Base-by-base conservation (phyloP, 2,888 invertebrate genomes). In the Synanthedon myopaeformis region DNA sequence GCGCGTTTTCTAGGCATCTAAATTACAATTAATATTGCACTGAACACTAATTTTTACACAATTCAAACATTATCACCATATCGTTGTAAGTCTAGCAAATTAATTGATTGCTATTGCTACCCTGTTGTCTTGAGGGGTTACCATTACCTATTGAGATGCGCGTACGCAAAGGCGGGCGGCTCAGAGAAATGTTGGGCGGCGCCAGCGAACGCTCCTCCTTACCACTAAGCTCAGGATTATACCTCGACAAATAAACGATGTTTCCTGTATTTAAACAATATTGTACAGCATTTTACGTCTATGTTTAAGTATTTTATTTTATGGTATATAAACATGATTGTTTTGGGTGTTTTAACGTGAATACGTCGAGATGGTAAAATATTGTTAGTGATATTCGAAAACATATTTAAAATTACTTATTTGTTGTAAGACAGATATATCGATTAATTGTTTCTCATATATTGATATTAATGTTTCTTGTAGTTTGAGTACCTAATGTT, bases 1-100 rank as follows among this genome's bases (percentile, higher is more conserved):
- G 66, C 70, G 42, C 82, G 70, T 76, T 86, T 86, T 58, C 85
- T 74, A 6, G 86, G 86, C 87, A 87, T 87, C 70, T 62, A 56
- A 60, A 56, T 51, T 12, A 14, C 12, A 45, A 12, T 45, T 23
- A 17, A 49, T 49, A 49, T 49, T 12, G 19, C 42, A n/a, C 19
- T 51, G 23, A 10, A 49, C 51, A 51, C 41, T n/a, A 35, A 35
- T 23, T 23, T 28, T 28, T 35, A 14, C 49, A 49, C 49, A 12
- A 49, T 13, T 14, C 4, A 13, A 14, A 49, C 49, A 19, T 19
- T 17, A 14, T 19, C 23, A 45, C n/a, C 13, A 49, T 17, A 19
- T 49, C 49, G 10, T 23, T 17, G 6, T 8, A 12, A 49, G 6
- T 49, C 3, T 23, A 49, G 49, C 17, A 17, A 17, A 6, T 17